Percentiles rank a stretch among this genome's conserved stretches.
phyloP scores from a whole-genome alignment of 2,113 vertebrate genomes.

The Thymallus thymallus region DNA sequence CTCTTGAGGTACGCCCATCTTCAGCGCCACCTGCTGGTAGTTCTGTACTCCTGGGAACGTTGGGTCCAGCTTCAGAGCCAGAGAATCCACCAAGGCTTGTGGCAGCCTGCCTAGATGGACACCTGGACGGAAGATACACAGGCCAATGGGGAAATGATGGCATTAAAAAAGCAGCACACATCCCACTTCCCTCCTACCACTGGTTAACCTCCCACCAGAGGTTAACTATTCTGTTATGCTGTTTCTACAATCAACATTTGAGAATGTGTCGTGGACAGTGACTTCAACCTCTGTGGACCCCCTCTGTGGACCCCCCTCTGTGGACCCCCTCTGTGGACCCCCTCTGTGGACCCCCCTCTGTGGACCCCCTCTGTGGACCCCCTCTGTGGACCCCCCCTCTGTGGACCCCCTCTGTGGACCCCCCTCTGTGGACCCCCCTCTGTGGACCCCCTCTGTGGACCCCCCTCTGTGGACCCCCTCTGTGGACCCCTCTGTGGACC shows the following conservation, averaged over 20 bases:
- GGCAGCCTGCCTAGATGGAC: slow-evolving; percentile 52
- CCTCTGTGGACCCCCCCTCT: no score
- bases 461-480: neutral
- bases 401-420: neutral
- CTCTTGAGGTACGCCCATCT: slow-evolving; percentile 39
- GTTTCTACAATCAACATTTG: neutral
- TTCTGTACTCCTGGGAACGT: slow-evolving; percentile 44
- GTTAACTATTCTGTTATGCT: neutral
- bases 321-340: neutral
- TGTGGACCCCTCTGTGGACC: no score
- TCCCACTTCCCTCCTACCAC: no score
- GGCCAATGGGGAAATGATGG: neutral
- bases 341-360: no score
- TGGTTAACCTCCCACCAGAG: neutral
- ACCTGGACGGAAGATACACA: slow-evolving; percentile 33
- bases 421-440: no score
- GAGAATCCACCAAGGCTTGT: slow-evolving; percentile 41
- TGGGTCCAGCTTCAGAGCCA: slow-evolving; percentile 55
- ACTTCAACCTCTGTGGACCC: neutral
- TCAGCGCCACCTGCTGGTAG: slow-evolving; percentile 58
- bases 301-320: no score
- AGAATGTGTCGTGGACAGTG: neutral
- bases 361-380: neutral
- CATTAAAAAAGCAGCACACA: neutral
- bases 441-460: neutral